phyloP scores from a whole-genome alignment of 1,140 invertebrate genomes.

The Drosophila parvula region DNA sequence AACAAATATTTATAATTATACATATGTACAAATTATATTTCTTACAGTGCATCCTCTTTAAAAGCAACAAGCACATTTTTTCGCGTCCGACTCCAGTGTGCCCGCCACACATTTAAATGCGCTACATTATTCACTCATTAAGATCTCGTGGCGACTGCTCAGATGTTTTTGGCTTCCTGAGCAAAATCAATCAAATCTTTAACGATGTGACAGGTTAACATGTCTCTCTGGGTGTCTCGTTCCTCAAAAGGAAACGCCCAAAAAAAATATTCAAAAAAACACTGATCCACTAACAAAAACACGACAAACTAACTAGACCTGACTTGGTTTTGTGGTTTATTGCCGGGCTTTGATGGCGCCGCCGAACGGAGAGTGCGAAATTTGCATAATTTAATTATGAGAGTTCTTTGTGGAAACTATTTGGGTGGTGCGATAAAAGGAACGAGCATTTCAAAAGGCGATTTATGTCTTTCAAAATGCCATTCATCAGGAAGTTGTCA shows the following conservation, averaged over 20 bases:
- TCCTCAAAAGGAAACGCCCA: constrained; percentile 38
- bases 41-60: background rate
- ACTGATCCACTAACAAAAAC: background rate
- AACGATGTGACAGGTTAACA: constrained; percentile 66
- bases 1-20: background rate
- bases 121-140: constrained; percentile 75
- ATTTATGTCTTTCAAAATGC: constrained; percentile 65
- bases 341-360: constrained; percentile 63
- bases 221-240: constrained; percentile 15
- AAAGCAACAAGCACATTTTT: constrained; percentile 24
- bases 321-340: constrained; percentile 54
- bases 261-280: too few relatives aligned
- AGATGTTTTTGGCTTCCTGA: constrained; percentile 66
- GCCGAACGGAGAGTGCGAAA: constrained; percentile 62
- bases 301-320: constrained; percentile 20
- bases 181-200: constrained; percentile 78
- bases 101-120: constrained; percentile 76
- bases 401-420: constrained; percentile 74
- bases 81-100: constrained; percentile 47
- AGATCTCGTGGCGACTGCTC: constrained; percentile 46
- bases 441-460: constrained; percentile 47
- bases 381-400: constrained; percentile 82
- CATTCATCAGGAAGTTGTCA: constrained; percentile 68
- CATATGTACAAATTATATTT: background rate
- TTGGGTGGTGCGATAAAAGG: constrained; percentile 76